Conservation (phyloP, 1,140 invertebrate species). For the Drosophila takahashii region DNA sequence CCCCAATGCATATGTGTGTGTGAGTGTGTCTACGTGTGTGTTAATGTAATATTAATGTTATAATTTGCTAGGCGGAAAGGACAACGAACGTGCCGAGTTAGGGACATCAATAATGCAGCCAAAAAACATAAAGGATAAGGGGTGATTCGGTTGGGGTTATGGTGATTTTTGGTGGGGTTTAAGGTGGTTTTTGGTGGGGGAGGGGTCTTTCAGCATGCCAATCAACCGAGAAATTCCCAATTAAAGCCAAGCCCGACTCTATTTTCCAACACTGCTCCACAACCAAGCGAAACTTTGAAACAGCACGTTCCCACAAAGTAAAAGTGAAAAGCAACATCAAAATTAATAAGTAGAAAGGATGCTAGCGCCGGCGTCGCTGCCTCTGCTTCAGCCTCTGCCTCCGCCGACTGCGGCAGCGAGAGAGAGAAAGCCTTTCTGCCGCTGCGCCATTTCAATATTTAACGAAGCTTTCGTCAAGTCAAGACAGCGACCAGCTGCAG, state of each 20-base stretch:
- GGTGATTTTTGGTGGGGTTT: background rate
- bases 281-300: constrained; percentile 2
- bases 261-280: constrained; percentile 35
- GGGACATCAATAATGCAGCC: constrained; percentile 72
- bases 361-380: constrained; percentile 50
- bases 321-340: constrained; percentile 83
- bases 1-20: constrained; percentile 63
- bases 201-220: constrained; percentile 22
- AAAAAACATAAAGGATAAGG: constrained; percentile 41
- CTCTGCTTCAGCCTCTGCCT: constrained; percentile 22
- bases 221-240: constrained; percentile 13
- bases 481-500: constrained; percentile 29
- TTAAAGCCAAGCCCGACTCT: constrained; percentile 14
- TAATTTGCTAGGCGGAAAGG: constrained; percentile 66
- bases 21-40: constrained; percentile 46
- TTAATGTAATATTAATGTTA: constrained; percentile 83
- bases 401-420: constrained; percentile 9
- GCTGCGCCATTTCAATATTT: constrained; percentile 70
- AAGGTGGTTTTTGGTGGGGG: background rate
- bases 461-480: constrained; percentile 69
- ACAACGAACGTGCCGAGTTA: constrained; percentile 50
- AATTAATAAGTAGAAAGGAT: constrained; percentile 82
- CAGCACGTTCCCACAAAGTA: constrained; percentile 76
- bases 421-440: constrained; percentile 28
- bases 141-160: background rate